These are phyloP conservation scores for Harpegnathos saltator DNA, from an alignment of 1,140 invertebrate genomes.

Conservation along the genomic window DNA sequence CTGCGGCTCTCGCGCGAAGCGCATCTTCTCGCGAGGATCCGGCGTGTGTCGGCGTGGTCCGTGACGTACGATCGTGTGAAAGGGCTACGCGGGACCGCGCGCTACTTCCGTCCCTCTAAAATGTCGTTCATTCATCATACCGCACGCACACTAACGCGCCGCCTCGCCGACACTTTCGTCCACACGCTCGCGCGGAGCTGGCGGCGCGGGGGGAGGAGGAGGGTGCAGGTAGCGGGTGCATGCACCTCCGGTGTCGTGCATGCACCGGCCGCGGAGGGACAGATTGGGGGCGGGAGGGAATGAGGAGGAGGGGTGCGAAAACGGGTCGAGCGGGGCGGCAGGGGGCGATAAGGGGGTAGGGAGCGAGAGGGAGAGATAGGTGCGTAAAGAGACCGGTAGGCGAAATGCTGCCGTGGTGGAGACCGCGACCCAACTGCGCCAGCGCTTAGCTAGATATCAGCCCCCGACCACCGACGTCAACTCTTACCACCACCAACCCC, in stretches of 20 bases:
- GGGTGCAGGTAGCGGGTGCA: background rate
- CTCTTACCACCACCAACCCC: conserved; percentile 75
- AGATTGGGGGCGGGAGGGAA: conserved; percentile 15
- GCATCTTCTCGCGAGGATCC: conserved; percentile 36
- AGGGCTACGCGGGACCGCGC: conserved; percentile 31
- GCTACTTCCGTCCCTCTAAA: conserved; percentile 58
- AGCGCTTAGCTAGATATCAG: conserved; percentile 82
- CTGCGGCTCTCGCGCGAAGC: conserved; percentile 28
- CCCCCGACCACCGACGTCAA: conserved; percentile 73
- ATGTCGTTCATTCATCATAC: conserved; percentile 69
- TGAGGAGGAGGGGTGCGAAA: conserved; percentile 11
- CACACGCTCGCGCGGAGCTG: no score
- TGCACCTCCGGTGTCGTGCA: conserved; percentile 35
- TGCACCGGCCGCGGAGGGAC: conserved; percentile 29
- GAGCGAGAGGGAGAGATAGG: conserved; percentile 62
- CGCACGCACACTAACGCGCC: conserved; percentile 58
- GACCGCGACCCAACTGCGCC: conserved; percentile 81
- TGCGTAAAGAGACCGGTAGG: conserved; percentile 68
- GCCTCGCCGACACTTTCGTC: conserved; percentile 31
- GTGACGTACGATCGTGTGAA: conserved; percentile 56
- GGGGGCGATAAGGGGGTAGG: conserved; percentile 30
- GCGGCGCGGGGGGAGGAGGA: background rate
- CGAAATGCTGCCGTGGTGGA: conserved; percentile 76
- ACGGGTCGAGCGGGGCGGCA: background rate
- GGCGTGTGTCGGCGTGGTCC: conserved; percentile 10